A percentile compares a stretch with the other conserved stretches of the same genome.
Conservation (phyloP, 2,797 vertebrate species). For the Australoheros facetus region DNA sequence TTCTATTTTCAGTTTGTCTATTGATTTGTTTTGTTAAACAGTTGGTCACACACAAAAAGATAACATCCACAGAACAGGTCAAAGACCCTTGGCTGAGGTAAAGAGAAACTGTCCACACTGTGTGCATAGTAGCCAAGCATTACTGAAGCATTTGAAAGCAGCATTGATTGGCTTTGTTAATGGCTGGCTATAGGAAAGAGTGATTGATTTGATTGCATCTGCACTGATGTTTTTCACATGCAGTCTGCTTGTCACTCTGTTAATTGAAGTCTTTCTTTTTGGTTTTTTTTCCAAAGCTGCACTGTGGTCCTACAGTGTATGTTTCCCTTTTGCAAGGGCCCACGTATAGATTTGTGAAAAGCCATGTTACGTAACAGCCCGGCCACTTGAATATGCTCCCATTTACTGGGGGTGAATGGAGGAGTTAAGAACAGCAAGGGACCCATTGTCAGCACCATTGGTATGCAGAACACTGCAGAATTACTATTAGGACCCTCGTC, state of each 20-base stretch:
- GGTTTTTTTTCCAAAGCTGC: constrained; percentile 28
- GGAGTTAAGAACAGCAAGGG: constrained; percentile 50
- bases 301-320: constrained; percentile 10
- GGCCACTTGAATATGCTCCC: constrained; percentile 65
- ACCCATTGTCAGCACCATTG: constrained; percentile 65
- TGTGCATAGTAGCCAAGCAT: background rate
- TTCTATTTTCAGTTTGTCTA: constrained; percentile 61
- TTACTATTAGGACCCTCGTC: constrained; percentile 42
- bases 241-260: constrained; percentile 9
- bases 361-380: constrained; percentile 72
- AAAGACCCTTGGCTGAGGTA: constrained; percentile 18
- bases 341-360: constrained; percentile 62
- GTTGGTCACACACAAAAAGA: background rate
- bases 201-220: constrained; percentile 33
- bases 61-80: constrained; percentile 42
- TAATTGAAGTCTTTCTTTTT: constrained; percentile 4
- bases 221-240: constrained; percentile 24
- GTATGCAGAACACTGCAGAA: constrained; percentile 59
- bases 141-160: constrained; percentile 19
- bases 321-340: constrained; percentile 50
- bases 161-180: constrained; percentile 33
- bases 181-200: constrained; percentile 19
- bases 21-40: constrained; percentile 61
- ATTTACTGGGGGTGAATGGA: constrained; percentile 62
- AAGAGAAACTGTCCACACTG: constrained; percentile 6